phyloP scores from a whole-genome alignment of 2,113 vertebrate genomes.

The Peucedramus taeniatus region DNA sequence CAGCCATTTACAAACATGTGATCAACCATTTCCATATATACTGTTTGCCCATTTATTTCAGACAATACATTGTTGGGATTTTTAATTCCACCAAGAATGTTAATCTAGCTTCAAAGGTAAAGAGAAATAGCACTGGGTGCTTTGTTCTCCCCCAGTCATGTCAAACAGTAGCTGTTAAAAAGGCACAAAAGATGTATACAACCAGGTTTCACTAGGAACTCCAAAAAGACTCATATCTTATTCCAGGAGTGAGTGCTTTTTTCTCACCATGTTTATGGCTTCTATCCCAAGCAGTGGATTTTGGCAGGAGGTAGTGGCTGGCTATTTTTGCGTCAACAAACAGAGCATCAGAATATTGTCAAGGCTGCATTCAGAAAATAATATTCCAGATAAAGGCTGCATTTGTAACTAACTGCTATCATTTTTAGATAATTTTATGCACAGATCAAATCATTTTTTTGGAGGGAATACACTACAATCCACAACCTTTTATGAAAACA shows the following conservation, averaged over 20 bases:
- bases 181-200: not conserved
- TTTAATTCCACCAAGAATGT: slow-evolving; percentile 35
- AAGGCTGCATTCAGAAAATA: not conserved
- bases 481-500: not conserved
- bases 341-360: not conserved
- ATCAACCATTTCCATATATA: not conserved
- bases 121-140: not conserved
- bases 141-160: not conserved
- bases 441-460: not conserved
- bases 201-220: not conserved
- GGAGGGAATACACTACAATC: not conserved
- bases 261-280: not conserved
- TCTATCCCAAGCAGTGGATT: not conserved
- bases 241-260: not conserved
- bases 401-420: not conserved
- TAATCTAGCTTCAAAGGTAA: slow-evolving; percentile 46
- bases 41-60: slow-evolving; percentile 5
- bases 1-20: not conserved
- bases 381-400: not conserved
- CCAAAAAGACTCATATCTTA: not conserved
- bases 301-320: not conserved
- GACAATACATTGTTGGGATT: not conserved
- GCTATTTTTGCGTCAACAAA: not conserved
- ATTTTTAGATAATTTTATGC: not conserved
- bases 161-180: not conserved